A percentile compares a stretch with the other conserved stretches of the same genome.
Conservation (phyloP, 2,113 vertebrate species). For the Malurus cyaneus region DNA sequence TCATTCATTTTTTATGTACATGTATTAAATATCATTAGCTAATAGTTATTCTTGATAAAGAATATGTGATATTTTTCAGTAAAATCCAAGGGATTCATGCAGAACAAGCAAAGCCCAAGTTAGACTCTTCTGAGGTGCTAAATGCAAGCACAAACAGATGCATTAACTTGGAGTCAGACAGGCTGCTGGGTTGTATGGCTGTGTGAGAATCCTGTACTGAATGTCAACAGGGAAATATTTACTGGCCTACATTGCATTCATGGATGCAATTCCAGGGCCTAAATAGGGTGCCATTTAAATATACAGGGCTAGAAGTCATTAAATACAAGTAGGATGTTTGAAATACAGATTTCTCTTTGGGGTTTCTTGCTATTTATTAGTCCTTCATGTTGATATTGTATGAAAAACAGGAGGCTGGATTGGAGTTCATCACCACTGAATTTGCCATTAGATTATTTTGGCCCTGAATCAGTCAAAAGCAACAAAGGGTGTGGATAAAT, state of each 20-base stretch:
- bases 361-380: not conserved
- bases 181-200: not conserved
- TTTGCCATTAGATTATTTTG: not conserved
- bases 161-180: not conserved
- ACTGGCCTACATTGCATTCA: not conserved
- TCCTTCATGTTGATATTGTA: not conserved
- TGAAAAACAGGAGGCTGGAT: not conserved
- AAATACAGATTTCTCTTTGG: not conserved
- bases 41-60: not conserved
- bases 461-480: not conserved
- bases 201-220: not conserved
- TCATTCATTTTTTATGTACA: not conserved
- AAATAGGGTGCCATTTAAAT: not conserved
- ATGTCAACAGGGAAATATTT: constrained; percentile 36
- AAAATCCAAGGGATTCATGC: not conserved
- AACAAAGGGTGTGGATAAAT: not conserved
- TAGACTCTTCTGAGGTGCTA: not conserved
- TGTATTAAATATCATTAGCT: not conserved
- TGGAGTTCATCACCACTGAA: not conserved
- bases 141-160: not conserved
- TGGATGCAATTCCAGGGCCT: not conserved
- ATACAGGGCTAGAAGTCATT: not conserved
- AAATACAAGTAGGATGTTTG: not conserved
- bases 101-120: not conserved
- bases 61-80: not conserved